A percentile compares a stretch with the other conserved stretches of the same genome.
These are phyloP conservation scores for Brachypalpus laphriformis DNA, from an alignment of 2,888 invertebrate genomes.

Conservation along the genomic window DNA sequence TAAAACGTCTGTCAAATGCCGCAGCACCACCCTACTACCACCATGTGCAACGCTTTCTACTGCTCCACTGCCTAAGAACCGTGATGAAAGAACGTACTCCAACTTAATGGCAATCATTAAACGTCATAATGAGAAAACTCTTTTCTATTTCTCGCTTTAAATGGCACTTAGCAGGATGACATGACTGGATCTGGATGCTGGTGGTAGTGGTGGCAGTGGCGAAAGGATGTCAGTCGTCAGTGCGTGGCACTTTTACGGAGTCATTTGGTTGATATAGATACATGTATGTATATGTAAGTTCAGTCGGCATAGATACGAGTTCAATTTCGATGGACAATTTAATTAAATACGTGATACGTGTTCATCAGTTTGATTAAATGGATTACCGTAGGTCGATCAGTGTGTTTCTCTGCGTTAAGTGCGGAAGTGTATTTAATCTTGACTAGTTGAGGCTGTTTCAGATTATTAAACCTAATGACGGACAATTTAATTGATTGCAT, in stretches of 20 bases:
- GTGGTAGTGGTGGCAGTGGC: neutral
- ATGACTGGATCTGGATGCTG: conserved; percentile 15
- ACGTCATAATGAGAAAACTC: conserved; percentile 59
- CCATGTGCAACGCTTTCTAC: conserved; percentile 9
- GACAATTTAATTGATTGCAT: neutral
- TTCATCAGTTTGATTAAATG: conserved; percentile 36
- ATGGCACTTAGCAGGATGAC: conserved; percentile 60
- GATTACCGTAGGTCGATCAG: neutral
- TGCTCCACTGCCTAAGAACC: conserved; percentile 26
- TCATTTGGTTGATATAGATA: neutral
- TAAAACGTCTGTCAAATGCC: conserved; percentile 36
- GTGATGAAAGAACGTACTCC: conserved; percentile 64
- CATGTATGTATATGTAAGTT: neutral
- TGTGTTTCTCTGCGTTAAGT: neutral
- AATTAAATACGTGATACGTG: conserved; percentile 51
- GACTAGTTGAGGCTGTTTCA: conserved; percentile 11
- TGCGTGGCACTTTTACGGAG: conserved; percentile 2
- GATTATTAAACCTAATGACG: conserved; percentile 24
- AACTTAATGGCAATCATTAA: conserved; percentile 61
- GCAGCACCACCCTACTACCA: neutral
- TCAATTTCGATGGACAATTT: conserved; percentile 25
- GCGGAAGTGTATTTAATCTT: conserved; percentile 34
- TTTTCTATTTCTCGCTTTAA: conserved; percentile 61
- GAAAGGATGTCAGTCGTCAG: neutral
- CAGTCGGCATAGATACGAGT: neutral